These are phyloP conservation scores for Dexiosoma caninum DNA, from an alignment of 2,888 invertebrate species.

Conservation along the genomic window DNA sequence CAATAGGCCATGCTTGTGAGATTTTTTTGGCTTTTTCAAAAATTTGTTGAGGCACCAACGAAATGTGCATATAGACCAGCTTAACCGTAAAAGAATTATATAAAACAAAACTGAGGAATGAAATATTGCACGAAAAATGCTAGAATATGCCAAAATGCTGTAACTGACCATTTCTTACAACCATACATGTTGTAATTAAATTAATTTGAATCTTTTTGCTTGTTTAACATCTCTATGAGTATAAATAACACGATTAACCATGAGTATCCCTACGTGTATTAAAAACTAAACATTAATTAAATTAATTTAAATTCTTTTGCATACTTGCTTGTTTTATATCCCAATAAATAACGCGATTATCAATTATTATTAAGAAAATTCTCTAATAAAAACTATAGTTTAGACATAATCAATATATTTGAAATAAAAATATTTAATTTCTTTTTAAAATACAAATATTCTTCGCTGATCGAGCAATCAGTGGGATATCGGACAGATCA, in stretches of 20 bases:
- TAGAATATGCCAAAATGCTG: too few relatives aligned
- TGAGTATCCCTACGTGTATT: not conserved
- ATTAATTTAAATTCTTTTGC: not conserved
- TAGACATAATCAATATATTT: conserved; percentile 33
- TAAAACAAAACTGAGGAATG: too few relatives aligned
- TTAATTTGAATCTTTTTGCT: too few relatives aligned
- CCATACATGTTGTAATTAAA: too few relatives aligned
- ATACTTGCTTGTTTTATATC: not conserved
- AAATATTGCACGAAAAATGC: too few relatives aligned
- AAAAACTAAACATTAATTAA: not conserved
- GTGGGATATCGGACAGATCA: conserved; percentile 31
- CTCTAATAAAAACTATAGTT: conserved; percentile 7
- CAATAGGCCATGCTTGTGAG: too few relatives aligned
- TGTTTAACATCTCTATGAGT: too few relatives aligned
- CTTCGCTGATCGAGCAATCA: conserved; percentile 5
- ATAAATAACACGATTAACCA: not conserved
- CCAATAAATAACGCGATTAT: conserved; percentile 34
- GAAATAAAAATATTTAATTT: conserved; percentile 43
- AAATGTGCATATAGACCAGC: too few relatives aligned
- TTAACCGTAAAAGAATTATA: too few relatives aligned
- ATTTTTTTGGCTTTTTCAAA: too few relatives aligned
- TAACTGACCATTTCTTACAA: too few relatives aligned
- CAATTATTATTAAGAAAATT: not conserved
- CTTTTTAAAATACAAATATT: conserved; percentile 2
- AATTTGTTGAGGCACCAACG: too few relatives aligned